A percentile compares a stretch with the other conserved stretches of the same genome.
Conservation (phyloP, 2,113 vertebrate genomes). For the Fregetta grallaria region DNA sequence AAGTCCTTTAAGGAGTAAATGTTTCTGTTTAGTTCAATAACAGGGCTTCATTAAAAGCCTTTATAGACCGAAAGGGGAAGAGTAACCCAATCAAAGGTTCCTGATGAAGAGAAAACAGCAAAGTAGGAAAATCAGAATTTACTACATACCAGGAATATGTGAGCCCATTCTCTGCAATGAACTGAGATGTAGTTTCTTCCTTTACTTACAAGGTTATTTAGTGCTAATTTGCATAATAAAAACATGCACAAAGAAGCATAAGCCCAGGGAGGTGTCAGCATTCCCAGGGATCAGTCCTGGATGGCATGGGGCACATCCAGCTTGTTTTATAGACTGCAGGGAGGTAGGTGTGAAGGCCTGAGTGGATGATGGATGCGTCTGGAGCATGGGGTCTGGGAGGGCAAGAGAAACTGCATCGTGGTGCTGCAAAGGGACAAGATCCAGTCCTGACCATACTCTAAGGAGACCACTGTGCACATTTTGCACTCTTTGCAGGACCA, state of each 20-base stretch:
- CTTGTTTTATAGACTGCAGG: not conserved
- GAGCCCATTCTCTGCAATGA: not conserved
- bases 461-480: not conserved
- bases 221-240: not conserved
- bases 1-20: constrained; percentile 28
- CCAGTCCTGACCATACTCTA: not conserved
- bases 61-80: constrained; percentile 17
- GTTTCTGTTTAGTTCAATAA: constrained; percentile 50
- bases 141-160: not conserved
- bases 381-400: not conserved
- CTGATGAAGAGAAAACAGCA: not conserved
- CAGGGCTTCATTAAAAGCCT: not conserved
- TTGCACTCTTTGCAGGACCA: not conserved
- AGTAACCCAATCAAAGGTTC: not conserved
- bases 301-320: not conserved
- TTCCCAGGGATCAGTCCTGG: not conserved
- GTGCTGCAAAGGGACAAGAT: not conserved
- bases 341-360: not conserved
- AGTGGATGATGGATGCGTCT: not conserved
- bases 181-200: not conserved
- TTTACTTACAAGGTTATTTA: not conserved
- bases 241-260: not conserved
- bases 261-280: not conserved
- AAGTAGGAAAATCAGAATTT: constrained; percentile 7
- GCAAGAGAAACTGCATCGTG: fast-evolving